Base-by-base conservation (phyloP, 2,113 vertebrate genomes). In the Suncus etruscus region DNA sequence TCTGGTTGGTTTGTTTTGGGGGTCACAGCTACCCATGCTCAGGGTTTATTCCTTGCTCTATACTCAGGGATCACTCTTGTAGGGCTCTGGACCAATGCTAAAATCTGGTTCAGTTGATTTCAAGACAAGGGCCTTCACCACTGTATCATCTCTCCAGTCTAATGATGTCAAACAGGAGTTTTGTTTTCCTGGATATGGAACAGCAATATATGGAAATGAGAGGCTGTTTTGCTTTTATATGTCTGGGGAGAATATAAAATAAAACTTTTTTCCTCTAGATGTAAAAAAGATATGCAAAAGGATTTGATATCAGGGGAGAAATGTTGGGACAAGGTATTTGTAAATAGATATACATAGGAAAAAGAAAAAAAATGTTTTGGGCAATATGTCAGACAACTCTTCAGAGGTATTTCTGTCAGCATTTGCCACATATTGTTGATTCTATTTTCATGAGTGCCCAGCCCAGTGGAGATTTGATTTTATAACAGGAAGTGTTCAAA, bases 111-210 rank as follows among this genome's bases (percentile, higher is more conserved):
- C 22, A 20, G 18, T 20, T 61, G 58, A 20, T 16, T 61, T 16
- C 58, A 61, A 61, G 11, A 20, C 14, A 61, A 20, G 18, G 18
- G 58, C 15, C 58, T 22, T 22, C 18, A 18, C 58, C 58, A 61
- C 58, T 22, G 22, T 22, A 18, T 20, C 6, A 22, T 61, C 3
- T 58, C 54, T 61, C 58, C 58, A 61, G 58, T 22, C 31, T 8
- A 54, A 29, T 0, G n/a, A 69, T 88, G 58, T 84, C 50, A 79
- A 74, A n/a, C 48, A 68, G 63, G 47, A 20, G 32, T 7, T 77
- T 84, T 94, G 54, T 80, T 68, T 84, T 6, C 39, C 15, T 80
- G 80, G 39, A 83, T 31, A 84, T 80, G 15, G 75, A 75, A 81
- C 20, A 70, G 50, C 20, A 54, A 11, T 29, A 20, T 75, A 48